Evolutionary conservation across 2,113 vertebrate species (phyloP).

Genomic region (Otocyon megalotis): DNA sequence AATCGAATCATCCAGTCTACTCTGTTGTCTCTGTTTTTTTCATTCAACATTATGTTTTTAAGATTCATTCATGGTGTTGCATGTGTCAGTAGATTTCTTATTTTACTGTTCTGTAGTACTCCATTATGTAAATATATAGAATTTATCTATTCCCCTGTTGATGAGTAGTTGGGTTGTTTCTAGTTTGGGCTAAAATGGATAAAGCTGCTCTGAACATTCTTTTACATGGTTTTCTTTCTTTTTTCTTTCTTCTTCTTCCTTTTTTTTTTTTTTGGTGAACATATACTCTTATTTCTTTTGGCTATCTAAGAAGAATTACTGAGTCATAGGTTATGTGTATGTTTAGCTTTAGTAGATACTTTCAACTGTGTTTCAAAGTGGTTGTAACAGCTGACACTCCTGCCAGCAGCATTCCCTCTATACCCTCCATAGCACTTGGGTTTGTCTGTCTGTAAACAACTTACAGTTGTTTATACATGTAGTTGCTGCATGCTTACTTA

Average conservation of each 20-base stretch:
- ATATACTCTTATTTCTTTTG: background rate
- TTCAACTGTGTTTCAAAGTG: background rate
- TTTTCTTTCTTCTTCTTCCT: background rate
- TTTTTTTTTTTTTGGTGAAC: background rate
- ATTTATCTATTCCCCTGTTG: background rate
- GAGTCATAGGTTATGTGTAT: background rate
- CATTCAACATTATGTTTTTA: background rate
- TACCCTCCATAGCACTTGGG: background rate
- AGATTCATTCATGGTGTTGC: background rate
- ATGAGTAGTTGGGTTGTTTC: background rate
- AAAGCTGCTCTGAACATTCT: background rate
- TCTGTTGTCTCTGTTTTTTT: background rate
- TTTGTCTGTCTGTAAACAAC: background rate
- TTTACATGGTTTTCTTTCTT: background rate
- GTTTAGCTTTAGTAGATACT: background rate
- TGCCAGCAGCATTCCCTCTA: accelerated
- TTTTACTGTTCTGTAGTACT: background rate
- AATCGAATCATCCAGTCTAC: background rate
- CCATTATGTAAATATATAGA: background rate
- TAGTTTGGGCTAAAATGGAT: background rate
- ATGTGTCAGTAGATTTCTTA: background rate
- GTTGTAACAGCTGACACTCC: background rate
- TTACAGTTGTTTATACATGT: background rate
- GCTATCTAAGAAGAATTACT: background rate
- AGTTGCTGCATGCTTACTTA: background rate